A percentile compares a stretch with the other conserved stretches of the same genome.
Evolutionary conservation across 2,888 invertebrate species (phyloP).

Genomic region (Melanchra persicariae): DNA sequence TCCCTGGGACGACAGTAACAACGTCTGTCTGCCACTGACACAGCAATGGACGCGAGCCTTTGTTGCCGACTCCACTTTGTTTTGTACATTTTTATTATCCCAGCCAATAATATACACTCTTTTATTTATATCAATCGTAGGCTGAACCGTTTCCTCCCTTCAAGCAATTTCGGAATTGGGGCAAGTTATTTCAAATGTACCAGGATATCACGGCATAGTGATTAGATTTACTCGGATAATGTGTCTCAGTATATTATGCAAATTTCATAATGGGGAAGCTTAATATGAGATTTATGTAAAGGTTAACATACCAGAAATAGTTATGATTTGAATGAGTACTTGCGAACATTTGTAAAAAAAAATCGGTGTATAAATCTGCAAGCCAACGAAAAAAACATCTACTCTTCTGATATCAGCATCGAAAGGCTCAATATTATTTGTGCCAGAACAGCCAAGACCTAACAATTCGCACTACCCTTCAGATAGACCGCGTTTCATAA

Average conservation of each 20-base stretch:
- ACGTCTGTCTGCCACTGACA: constrained; percentile 62
- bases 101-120: constrained; percentile 51
- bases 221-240: background rate
- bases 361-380: background rate
- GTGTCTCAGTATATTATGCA: constrained; percentile 3
- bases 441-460: constrained; percentile 1
- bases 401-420: background rate
- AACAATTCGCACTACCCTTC: constrained; percentile 5
- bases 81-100: constrained; percentile 57
- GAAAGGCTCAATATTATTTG: constrained; percentile 14
- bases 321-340: background rate
- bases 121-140: constrained; percentile 32
- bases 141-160: constrained; percentile 2
- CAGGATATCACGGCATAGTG: background rate
- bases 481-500: constrained; percentile 47
- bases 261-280: constrained; percentile 27
- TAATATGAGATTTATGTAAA: constrained; percentile 20
- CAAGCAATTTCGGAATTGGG: background rate
- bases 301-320: constrained; percentile 5
- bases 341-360: background rate
- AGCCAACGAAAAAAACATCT: background rate
- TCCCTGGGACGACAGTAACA: constrained; percentile 53
- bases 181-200: constrained; percentile 1
- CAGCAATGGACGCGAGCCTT: constrained; percentile 52
- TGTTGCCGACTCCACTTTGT: constrained; percentile 48